phyloP scores from a whole-genome alignment of 2,888 invertebrate genomes.

The Hypolimnas misippus region DNA sequence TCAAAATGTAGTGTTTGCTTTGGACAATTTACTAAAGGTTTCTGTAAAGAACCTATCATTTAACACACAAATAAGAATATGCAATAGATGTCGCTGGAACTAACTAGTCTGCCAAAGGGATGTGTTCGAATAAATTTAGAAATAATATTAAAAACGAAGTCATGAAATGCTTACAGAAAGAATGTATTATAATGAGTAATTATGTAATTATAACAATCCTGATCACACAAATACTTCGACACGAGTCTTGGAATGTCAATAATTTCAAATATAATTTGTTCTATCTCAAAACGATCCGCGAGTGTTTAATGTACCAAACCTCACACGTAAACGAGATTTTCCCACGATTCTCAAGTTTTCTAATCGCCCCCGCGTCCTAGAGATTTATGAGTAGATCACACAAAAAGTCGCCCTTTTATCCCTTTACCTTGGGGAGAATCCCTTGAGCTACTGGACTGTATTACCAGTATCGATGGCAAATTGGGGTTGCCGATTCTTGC shows the following conservation, averaged over 20 bases:
- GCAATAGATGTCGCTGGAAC: too few species aligned
- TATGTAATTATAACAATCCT: too few species aligned
- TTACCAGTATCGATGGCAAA: conserved; percentile 79
- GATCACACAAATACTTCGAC: too few species aligned
- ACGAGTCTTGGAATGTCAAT: too few species aligned
- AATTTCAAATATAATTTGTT: neutral
- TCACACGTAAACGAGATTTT: conserved; percentile 34
- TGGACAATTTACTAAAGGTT: neutral
- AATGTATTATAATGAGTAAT: too few species aligned
- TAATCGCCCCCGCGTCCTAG: conserved; percentile 62
- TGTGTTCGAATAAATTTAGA: too few species aligned
- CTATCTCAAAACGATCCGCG: neutral
- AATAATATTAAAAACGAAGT: too few species aligned
- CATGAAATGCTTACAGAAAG: too few species aligned
- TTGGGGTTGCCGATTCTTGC: conserved; percentile 69
- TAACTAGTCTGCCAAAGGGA: too few species aligned
- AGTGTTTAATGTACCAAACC: neutral
- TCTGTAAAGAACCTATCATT: too few species aligned
- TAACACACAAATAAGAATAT: too few species aligned
- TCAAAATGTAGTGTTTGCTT: conserved; percentile 2
- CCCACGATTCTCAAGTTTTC: conserved; percentile 62
- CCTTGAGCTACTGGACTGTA: conserved; percentile 63
- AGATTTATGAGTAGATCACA: conserved; percentile 76
- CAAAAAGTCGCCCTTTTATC: conserved; percentile 77
- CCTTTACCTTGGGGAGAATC: conserved; percentile 62